A percentile compares a stretch with the other conserved stretches of the same genome.
These are phyloP conservation scores for Hoplodrina ambigua DNA, from an alignment of 2,888 invertebrate species.

Conservation along the genomic window DNA sequence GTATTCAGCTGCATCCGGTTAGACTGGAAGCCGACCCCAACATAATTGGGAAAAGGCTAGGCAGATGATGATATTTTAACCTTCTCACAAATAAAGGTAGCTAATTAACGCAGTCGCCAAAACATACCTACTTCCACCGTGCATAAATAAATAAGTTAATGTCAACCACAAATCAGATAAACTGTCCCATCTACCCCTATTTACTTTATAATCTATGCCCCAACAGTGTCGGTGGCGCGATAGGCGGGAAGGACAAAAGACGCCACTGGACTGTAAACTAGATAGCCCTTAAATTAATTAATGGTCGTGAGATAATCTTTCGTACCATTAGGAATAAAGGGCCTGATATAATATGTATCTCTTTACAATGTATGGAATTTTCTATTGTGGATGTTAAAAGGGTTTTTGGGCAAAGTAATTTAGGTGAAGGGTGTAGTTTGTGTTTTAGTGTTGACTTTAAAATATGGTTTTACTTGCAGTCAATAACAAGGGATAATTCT, in stretches of 20 bases:
- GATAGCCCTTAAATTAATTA: conserved; percentile 80
- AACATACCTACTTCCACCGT: background rate
- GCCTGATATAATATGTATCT: conserved; percentile 50
- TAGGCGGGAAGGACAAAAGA: conserved; percentile 71
- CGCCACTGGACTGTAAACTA: conserved; percentile 75
- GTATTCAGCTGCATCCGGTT: no score
- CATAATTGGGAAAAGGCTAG: no score
- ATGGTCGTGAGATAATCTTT: conserved; percentile 69
- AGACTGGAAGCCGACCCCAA: no score
- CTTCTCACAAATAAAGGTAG: no score
- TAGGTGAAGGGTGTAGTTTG: conserved; percentile 11
- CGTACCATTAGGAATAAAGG: conserved; percentile 67
- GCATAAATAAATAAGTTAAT: conserved; percentile 1
- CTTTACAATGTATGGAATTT: conserved; percentile 40
- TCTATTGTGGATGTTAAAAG: conserved; percentile 59
- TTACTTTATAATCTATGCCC: conserved; percentile 56
- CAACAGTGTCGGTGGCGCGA: conserved; percentile 59
- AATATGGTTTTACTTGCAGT: no score
- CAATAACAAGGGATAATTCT: no score
- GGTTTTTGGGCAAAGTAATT: conserved; percentile 37
- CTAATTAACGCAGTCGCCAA: no score
- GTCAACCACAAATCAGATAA: background rate
- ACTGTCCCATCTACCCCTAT: conserved; percentile 48
- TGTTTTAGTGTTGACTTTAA: background rate
- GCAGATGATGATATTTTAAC: no score